Conservation (phyloP, 2,113 vertebrate genomes). For the Pycnonotus jocosus region DNA sequence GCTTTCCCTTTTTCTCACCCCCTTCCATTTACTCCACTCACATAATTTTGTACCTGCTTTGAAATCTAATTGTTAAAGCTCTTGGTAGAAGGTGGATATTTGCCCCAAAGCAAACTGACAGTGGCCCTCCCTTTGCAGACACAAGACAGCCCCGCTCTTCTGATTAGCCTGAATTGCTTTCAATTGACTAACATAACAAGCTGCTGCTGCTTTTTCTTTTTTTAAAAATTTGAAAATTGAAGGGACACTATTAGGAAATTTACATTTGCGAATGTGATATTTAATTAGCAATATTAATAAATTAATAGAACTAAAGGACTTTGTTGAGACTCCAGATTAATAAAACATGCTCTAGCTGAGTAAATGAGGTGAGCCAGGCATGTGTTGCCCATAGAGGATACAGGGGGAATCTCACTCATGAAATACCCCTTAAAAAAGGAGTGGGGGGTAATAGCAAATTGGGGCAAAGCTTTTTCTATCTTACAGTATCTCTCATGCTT, state of each 20-base stretch:
- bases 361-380: slow-evolving; percentile 45
- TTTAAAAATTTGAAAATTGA: slow-evolving; percentile 71
- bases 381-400: slow-evolving; percentile 1
- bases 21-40: neutral
- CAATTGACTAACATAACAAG: slow-evolving; percentile 63
- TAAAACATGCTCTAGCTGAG: slow-evolving; percentile 71
- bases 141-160: neutral
- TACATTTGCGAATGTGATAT: slow-evolving; percentile 81
- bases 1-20: neutral
- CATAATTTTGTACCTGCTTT: neutral
- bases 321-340: slow-evolving; percentile 76
- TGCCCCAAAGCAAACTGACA: slow-evolving; percentile 2
- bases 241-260: slow-evolving; percentile 80
- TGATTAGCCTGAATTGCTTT: slow-evolving; percentile 64
- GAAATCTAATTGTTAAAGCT: neutral
- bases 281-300: slow-evolving; percentile 82
- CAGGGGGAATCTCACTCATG: neutral
- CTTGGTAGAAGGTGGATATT: neutral
- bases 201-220: slow-evolving; percentile 30
- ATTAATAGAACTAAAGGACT: slow-evolving; percentile 78
- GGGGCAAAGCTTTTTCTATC: neutral
- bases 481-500: neutral
- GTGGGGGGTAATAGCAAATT: neutral
- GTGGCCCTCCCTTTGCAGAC: neutral
- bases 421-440: neutral